phyloP scores from a whole-genome alignment of 2,113 vertebrate species.

The Chrysemys picta region DNA sequence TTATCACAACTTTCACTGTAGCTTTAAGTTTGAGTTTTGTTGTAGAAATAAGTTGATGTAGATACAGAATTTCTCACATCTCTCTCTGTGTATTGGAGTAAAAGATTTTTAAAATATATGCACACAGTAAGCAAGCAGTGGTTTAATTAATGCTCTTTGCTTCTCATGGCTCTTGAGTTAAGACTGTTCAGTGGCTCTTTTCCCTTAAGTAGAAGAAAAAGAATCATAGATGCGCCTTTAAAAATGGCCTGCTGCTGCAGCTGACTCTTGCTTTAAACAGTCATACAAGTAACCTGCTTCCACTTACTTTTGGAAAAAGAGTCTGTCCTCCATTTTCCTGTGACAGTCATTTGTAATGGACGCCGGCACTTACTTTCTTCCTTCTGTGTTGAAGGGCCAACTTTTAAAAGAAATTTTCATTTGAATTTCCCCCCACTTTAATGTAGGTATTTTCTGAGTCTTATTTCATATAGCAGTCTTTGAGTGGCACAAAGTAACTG shows the following conservation, averaged over 20 bases:
- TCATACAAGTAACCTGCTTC: neutral
- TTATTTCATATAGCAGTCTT: neutral
- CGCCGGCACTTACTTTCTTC: neutral
- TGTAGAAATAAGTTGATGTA: neutral
- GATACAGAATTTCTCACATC: neutral
- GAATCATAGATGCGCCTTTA: neutral
- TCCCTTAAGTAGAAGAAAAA: neutral
- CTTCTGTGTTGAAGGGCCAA: neutral
- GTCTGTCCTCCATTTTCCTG: neutral
- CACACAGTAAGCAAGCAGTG: neutral
- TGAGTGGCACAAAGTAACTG: neutral
- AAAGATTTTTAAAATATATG: neutral
- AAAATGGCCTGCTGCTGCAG: neutral
- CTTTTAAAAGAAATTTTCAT: neutral
- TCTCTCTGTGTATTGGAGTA: neutral
- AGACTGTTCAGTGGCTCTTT: neutral
- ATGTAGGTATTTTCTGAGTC: neutral
- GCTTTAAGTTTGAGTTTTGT: neutral
- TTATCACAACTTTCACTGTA: neutral
- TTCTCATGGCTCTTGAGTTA: neutral
- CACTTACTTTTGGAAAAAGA: neutral
- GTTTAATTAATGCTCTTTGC: neutral
- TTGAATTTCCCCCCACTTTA: neutral
- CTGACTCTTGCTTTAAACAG: neutral
- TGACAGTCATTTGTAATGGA: rapidly evolving